phyloP scores from a whole-genome alignment of 1,140 invertebrate genomes.

The Lithobius niger region DNA sequence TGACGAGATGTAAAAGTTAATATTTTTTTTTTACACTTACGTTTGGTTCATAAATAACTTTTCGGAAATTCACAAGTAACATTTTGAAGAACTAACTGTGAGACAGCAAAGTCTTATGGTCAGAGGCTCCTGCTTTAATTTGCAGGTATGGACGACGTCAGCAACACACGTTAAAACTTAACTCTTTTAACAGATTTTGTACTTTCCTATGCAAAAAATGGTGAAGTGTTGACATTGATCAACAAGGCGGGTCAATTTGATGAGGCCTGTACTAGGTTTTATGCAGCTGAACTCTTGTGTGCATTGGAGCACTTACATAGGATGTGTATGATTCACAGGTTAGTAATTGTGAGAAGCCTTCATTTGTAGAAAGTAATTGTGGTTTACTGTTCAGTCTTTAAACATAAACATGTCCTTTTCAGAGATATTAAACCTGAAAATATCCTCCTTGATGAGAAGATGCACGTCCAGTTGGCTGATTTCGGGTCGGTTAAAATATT shows the following conservation, averaged over 20 bases:
- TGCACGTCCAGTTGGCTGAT: conserved; percentile 94
- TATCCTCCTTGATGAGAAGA: conserved; percentile 65
- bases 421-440: conserved; percentile 46
- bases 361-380: background rate
- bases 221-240: conserved; percentile 82
- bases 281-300: conserved; percentile 79
- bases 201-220: conserved; percentile 85
- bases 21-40: too few species aligned
- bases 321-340: conserved; percentile 79
- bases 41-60: too few species aligned
- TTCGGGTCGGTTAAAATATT: conserved; percentile 92
- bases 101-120: background rate
- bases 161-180: conserved; percentile 8
- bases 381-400: too few species aligned
- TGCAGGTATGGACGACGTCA: background rate
- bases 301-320: conserved; percentile 86
- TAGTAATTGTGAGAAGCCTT: conserved; percentile 10
- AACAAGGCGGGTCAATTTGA: conserved; percentile 83
- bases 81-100: background rate
- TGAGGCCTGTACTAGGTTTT: conserved; percentile 77
- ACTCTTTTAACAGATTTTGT: conserved; percentile 60
- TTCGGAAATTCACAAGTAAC: background rate
- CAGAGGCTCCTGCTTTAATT: background rate
- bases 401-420: conserved; percentile 14
- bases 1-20: too few species aligned